phyloP scores from a whole-genome alignment of 2,888 invertebrate species.

The Blastobasis adustella region DNA sequence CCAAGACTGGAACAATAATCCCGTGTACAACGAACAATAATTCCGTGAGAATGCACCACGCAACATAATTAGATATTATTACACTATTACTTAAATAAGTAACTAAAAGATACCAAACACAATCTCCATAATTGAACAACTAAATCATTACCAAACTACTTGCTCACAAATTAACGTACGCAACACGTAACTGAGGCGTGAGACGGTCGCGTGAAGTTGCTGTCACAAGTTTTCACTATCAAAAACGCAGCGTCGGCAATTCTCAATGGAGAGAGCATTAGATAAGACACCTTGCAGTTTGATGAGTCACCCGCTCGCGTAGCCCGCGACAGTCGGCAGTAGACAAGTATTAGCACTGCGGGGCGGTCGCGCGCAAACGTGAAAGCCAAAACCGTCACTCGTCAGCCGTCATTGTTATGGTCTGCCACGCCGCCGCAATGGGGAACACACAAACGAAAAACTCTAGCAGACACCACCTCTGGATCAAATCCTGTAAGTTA shows the following conservation, averaged over 20 bases:
- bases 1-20: too few species aligned
- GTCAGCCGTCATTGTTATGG: constrained; percentile 45
- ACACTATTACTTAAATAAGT: too few species aligned
- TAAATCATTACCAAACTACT: too few species aligned
- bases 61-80: too few species aligned
- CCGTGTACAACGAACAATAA: too few species aligned
- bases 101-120: too few species aligned
- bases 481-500: constrained; percentile 60
- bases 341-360: constrained; percentile 46
- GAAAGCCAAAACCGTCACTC: constrained; percentile 16
- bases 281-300: constrained; percentile 59
- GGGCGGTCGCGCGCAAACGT: constrained; percentile 32
- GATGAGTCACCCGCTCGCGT: constrained; percentile 41
- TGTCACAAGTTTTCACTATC: constrained; percentile 24
- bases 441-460: constrained; percentile 52
- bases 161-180: too few species aligned
- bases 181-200: too few species aligned
- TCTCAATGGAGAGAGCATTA: constrained; percentile 34
- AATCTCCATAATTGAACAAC: too few species aligned
- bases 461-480: constrained; percentile 37
- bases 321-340: constrained; percentile 30
- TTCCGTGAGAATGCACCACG: too few species aligned
- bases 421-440: constrained; percentile 40
- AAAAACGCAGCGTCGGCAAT: constrained; percentile 25
- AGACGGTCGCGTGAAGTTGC: too few species aligned